phyloP scores from a whole-genome alignment of 1,140 invertebrate genomes.

The Dendrolimus punctatus region DNA sequence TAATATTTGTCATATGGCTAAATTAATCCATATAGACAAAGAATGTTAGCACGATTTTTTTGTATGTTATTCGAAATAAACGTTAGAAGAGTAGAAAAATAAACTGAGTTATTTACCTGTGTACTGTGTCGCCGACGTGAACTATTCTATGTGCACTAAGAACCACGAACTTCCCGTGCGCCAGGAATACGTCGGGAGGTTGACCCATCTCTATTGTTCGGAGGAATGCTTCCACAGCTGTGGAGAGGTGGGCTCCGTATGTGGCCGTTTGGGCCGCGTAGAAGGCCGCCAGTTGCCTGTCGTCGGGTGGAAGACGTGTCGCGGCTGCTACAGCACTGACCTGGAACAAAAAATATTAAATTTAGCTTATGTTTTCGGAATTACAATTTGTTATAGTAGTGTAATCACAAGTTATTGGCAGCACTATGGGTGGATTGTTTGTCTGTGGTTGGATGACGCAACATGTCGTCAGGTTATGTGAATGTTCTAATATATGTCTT shows the following conservation, averaged over 20 bases:
- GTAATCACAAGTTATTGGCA: no score
- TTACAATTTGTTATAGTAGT: no score
- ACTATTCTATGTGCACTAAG: slow-evolving; percentile 93
- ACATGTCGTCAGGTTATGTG: no score
- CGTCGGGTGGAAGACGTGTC: slow-evolving; percentile 80
- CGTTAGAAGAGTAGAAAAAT: no score
- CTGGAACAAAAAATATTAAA: slow-evolving; percentile 19
- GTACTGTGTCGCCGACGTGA: slow-evolving; percentile 93
- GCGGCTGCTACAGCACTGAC: slow-evolving; percentile 66
- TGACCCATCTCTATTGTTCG: slow-evolving; percentile 93
- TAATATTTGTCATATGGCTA: no score
- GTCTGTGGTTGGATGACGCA: no score
- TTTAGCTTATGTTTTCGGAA: neutral
- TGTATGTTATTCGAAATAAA: no score
- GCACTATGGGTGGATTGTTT: no score
- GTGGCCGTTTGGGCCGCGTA: slow-evolving; percentile 89
- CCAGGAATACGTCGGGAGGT: slow-evolving; percentile 93
- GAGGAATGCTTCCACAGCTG: slow-evolving; percentile 93
- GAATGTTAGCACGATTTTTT: no score
- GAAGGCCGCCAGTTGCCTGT: slow-evolving; percentile 87
- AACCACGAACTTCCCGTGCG: slow-evolving; percentile 95
- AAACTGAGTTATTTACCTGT: slow-evolving; percentile 47
- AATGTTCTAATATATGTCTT: no score
- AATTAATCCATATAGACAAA: no score
- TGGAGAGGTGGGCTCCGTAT: slow-evolving; percentile 87